Base-by-base conservation (phyloP, 2,888 invertebrate species). In the Cheiracanthium punctorium region DNA sequence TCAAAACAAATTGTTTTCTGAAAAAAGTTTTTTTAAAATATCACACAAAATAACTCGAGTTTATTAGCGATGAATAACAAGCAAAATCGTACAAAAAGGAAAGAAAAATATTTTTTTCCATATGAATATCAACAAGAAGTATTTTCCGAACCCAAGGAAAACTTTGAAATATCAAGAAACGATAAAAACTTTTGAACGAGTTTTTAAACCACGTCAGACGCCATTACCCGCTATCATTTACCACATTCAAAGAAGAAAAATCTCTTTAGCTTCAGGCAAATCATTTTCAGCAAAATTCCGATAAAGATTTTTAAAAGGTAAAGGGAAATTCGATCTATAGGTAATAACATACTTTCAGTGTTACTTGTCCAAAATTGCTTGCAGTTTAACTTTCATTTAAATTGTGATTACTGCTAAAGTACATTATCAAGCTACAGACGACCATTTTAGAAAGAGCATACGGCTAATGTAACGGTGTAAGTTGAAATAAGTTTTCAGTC, bases 281-380 rank as follows among this genome's bases (percentile, higher is more conserved):
- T 14, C 48, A 48, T 48, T 8, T 48, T 48, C 17, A 17, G 48
- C 7, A 17, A 17, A 48, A 48, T 48, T 48, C 17, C 17, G 48
- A 48, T 48, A 48, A 48, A 48, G 48, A 48, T 48, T 48, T 48
- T n/a, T 48, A 2, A 48, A 48, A 48, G 48, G 48, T 48, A 48
- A 17, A 17, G 48, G 17, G 48, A 48, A n/a, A 48, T 14, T 48
- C 48, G 17, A 48, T 48, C 48, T 48, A 2, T 48, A 48, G 48
- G 48, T 48, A 48, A 48, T 48, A 48, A 17, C 10, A 48, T 10
- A 7, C 17, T 17, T 48, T 48, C 17, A 17, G 48, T 2, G 12
- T 48, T 48, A 48, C 17, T 48, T 48, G 17, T 2, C 8, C 2
- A 48, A 48, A 7, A 48, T 48, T 17, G 17, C 17, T 17, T 17